Base-by-base conservation (phyloP, 1,140 invertebrate species). In the Drosophila orosa region DNA sequence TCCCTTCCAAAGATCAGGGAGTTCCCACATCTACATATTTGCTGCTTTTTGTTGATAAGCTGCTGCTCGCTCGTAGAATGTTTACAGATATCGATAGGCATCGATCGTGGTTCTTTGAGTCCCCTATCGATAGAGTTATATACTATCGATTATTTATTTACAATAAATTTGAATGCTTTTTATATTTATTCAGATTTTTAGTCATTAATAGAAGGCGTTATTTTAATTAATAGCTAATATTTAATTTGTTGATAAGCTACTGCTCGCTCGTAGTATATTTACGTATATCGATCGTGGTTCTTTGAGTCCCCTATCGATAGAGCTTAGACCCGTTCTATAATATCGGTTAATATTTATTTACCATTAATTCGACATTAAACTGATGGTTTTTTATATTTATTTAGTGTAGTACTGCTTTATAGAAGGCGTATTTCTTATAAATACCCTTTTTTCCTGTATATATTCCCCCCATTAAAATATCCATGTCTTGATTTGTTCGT, bases 241-340 rank as follows among this genome's bases (percentile, higher is more conserved):
- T 22, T 35, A 19, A 50, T 3, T 15, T 31, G 27, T 10, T 7
- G 25, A 50, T 19, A n/a, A 17, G 25, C 10, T 8, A 0, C 3
- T 8, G n/a, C n/a, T n/a, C 13, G 3, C 6, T 31, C 10, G 8
- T 12, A 31, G 6, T 31, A 8, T 15, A 15, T 45, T 45, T 9
- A 22, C 6, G 0, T 17, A 4, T 33, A 52, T 52, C 48, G 29
- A 52, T 52, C 17, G 48, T 48, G 33, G 1, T 8, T 4, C 10
- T 31, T 52, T 31, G 13, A 52, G 29, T 33, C 7, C 29, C 35
- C 50, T 54, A 35, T 54, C 50, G 50, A 54, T 54, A 35, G 19
- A n/a, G 8, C n/a, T n/a, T n/a, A n/a, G n/a, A n/a, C n/a, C n/a
- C n/a, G n/a, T n/a, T n/a, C n/a, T n/a, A n/a, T n/a, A n/a, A n/a